phyloP scores from a whole-genome alignment of 1,140 invertebrate genomes.

The Platyura marginata region DNA sequence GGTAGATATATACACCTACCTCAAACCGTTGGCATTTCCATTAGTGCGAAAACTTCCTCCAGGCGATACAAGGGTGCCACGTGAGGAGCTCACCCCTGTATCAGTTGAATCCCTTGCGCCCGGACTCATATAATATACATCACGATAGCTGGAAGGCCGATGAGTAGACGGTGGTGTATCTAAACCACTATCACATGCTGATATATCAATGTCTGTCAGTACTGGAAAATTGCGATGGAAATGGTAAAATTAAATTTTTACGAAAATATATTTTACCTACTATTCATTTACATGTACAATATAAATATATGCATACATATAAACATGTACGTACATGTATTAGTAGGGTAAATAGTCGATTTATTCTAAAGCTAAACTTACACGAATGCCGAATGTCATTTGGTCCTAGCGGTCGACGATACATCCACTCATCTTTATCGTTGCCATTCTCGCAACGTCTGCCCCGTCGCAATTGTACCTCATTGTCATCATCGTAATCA shows the following conservation, averaged over 20 bases:
- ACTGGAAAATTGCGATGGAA: constrained; percentile 1
- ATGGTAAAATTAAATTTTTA: neutral
- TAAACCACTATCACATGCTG: constrained; percentile 22
- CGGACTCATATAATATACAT: constrained; percentile 7
- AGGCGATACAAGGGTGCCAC: constrained; percentile 17
- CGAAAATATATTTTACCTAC: no score
- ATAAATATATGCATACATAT: no score
- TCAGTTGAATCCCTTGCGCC: constrained; percentile 17
- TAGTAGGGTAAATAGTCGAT: no score
- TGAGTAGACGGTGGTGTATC: constrained; percentile 22
- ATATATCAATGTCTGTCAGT: constrained; percentile 16
- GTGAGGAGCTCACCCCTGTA: constrained; percentile 18
- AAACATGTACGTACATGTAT: no score
- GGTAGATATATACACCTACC: neutral
- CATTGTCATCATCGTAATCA: constrained; percentile 18
- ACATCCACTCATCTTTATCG: constrained; percentile 22
- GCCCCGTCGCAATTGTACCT: constrained; percentile 16
- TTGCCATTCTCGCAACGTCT: constrained; percentile 13
- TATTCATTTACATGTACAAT: no score
- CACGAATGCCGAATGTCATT: constrained; percentile 22
- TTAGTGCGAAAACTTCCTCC: constrained; percentile 20
- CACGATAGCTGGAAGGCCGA: constrained; percentile 21
- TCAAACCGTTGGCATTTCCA: constrained; percentile 16
- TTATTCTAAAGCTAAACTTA: constrained; percentile 6
- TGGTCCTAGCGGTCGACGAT: constrained; percentile 19